Percentiles rank a stretch among this genome's conserved stretches.
These are phyloP conservation scores for Drosophila niveifrons DNA, from an alignment of 2,888 invertebrate species.

Conservation along the genomic window DNA sequence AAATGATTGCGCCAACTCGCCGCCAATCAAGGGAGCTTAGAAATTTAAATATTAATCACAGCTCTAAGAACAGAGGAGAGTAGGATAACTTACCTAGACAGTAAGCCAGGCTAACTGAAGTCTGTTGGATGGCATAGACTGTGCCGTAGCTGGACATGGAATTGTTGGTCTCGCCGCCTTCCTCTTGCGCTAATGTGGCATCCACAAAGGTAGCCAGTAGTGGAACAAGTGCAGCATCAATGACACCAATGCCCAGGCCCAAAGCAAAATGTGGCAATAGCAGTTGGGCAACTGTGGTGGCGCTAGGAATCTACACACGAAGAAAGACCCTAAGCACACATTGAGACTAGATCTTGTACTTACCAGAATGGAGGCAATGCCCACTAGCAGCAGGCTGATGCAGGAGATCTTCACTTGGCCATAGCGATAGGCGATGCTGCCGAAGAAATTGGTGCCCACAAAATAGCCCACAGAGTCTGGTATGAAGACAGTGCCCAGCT, in stretches of 20 bases:
- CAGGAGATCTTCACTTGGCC: slow-evolving; percentile 89
- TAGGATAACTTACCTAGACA: slow-evolving; percentile 87
- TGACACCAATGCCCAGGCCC: slow-evolving; percentile 92
- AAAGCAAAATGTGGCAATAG: slow-evolving; percentile 92
- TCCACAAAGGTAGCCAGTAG: slow-evolving; percentile 91
- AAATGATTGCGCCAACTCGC: slow-evolving; percentile 89
- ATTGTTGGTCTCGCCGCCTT: slow-evolving; percentile 48
- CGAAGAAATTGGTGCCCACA: slow-evolving; percentile 92
- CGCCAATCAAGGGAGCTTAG: slow-evolving; percentile 88
- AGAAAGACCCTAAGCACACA: too few relatives aligned
- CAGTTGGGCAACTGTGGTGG: slow-evolving; percentile 88
- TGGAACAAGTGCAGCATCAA: slow-evolving; percentile 93
- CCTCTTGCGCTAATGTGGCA: slow-evolving; percentile 83
- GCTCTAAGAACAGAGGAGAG: background rate
- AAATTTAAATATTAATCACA: background rate
- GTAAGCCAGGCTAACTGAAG: slow-evolving; percentile 93
- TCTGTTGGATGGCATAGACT: slow-evolving; percentile 94
- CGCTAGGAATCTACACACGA: slow-evolving; percentile 87
- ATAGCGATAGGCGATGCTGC: slow-evolving; percentile 88
- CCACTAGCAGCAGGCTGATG: slow-evolving; percentile 88
- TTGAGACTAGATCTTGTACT: slow-evolving; percentile 55
- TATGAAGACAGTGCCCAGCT: slow-evolving; percentile 92
- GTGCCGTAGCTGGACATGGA: slow-evolving; percentile 89
- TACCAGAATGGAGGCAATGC: slow-evolving; percentile 88
- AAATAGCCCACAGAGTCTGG: slow-evolving; percentile 94